These are phyloP conservation scores for Burhinus bistriatus DNA, from an alignment of 2,113 vertebrate genomes.

Conservation along the genomic window DNA sequence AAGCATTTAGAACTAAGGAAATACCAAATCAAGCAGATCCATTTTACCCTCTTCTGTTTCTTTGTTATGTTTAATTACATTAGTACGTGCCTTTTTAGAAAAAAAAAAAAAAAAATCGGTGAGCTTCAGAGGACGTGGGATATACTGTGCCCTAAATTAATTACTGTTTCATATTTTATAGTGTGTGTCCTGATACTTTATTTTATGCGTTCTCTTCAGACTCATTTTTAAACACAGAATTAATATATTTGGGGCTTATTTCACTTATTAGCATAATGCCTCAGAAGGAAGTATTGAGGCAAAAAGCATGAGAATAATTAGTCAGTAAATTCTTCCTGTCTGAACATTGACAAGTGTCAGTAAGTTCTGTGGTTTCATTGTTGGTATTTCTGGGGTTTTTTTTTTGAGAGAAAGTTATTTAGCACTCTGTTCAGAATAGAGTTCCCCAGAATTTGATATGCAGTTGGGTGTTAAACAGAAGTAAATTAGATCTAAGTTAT, in stretches of 20 bases:
- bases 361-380: background rate
- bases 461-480: background rate
- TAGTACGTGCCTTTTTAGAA: background rate
- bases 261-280: background rate
- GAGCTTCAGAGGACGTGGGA: background rate
- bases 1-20: background rate
- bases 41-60: background rate
- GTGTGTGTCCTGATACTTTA: background rate
- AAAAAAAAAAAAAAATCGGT: background rate
- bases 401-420: background rate
- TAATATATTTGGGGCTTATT: background rate
- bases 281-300: background rate
- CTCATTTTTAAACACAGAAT: background rate
- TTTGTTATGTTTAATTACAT: background rate
- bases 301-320: background rate
- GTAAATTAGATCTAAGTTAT: background rate
- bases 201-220: background rate
- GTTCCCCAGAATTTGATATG: background rate
- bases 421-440: background rate
- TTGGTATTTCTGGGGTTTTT: too few relatives aligned
- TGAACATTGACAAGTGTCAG: background rate
- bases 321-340: background rate
- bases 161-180: background rate
- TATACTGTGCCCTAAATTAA: background rate
- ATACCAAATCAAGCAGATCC: background rate